Percentiles rank a stretch among this genome's conserved stretches.
These are phyloP conservation scores for Sarcophaga subvicina DNA, from an alignment of 2,888 invertebrate species.

Conservation along the genomic window DNA sequence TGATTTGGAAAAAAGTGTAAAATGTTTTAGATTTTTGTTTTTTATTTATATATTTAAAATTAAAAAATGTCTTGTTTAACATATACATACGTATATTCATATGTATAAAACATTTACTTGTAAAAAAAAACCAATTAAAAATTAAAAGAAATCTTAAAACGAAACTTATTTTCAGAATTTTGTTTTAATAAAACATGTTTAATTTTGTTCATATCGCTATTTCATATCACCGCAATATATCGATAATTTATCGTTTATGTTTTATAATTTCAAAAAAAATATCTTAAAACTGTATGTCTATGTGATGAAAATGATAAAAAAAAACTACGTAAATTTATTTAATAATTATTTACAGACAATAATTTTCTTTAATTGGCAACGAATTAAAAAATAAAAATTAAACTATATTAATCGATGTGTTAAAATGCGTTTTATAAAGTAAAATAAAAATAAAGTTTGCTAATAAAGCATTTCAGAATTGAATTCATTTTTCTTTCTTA, in stretches of 20 bases:
- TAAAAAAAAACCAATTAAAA: not conserved
- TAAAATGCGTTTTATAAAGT: constrained; percentile 8
- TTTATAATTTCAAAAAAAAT: constrained; percentile 13
- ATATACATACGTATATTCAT: not conserved
- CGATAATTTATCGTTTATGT: not conserved
- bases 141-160: too few relatives aligned
- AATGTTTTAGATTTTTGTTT: not conserved
- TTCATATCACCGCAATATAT: constrained; percentile 5
- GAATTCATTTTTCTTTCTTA: not conserved
- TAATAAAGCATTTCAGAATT: constrained; percentile 20
- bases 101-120: not conserved
- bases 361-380: constrained; percentile 15
- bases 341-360: constrained; percentile 10
- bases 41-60: constrained; percentile 17
- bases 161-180: not conserved
- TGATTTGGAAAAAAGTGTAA: not conserved
- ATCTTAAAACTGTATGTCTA: not conserved
- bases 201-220: constrained; percentile 7
- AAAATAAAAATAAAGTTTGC: constrained; percentile 31
- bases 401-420: not conserved
- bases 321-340: constrained; percentile 8
- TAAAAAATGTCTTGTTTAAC: constrained; percentile 18
- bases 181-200: not conserved
- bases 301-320: constrained; percentile 10
- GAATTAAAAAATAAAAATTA: not conserved